Conservation (phyloP, 2,113 vertebrate species). For the Alligator sinensis region DNA sequence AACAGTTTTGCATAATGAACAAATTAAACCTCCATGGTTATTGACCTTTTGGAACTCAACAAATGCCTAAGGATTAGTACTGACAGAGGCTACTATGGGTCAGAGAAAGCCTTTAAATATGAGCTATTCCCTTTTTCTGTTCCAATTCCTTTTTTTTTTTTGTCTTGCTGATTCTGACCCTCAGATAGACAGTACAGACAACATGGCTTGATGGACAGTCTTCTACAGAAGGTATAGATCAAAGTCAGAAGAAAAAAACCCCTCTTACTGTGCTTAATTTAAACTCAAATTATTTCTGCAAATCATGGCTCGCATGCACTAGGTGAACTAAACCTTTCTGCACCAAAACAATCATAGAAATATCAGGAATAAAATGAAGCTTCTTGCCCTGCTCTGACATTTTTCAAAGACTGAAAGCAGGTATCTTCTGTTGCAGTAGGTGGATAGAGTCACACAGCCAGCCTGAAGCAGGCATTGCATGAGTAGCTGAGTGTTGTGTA, state of each 20-base stretch:
- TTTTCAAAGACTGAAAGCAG: background rate
- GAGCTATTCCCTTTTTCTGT: constrained; percentile 45
- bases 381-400: constrained; percentile 4
- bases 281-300: background rate
- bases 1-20: background rate
- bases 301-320: background rate
- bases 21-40: background rate
- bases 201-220: constrained; percentile 15
- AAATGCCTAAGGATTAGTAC: constrained; percentile 17
- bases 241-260: constrained; percentile 18
- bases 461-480: constrained; percentile 9
- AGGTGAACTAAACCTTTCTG: background rate
- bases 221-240: constrained; percentile 56
- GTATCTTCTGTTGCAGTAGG: background rate
- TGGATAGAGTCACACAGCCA: background rate
- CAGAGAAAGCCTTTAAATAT: background rate
- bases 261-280: constrained; percentile 38
- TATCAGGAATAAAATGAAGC: background rate
- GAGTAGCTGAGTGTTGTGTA: constrained; percentile 23
- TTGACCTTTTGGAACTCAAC: constrained; percentile 12
- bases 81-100: constrained; percentile 37
- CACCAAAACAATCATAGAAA: background rate
- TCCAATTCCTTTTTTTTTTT: constrained; percentile 3
- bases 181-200: background rate
- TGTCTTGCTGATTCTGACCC: constrained; percentile 25